Percentiles rank a stretch among this genome's conserved stretches.
phyloP scores from a whole-genome alignment of 2,113 vertebrate species.

The Anguilla japonica region DNA sequence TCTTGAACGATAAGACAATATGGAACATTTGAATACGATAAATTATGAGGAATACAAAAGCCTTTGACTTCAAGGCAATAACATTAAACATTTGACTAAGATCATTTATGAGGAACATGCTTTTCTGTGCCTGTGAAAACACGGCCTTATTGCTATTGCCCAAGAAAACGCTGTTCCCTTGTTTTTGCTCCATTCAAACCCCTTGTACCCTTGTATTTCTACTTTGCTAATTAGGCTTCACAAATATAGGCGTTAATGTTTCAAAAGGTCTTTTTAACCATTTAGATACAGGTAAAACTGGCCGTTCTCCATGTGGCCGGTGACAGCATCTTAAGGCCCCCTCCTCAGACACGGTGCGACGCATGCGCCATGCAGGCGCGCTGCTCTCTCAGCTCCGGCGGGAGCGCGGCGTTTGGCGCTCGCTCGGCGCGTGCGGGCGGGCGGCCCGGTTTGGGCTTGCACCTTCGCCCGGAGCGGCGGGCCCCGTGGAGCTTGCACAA shows the following conservation, averaged over 20 bases:
- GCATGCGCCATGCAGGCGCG: not conserved
- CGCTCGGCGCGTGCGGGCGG: not conserved
- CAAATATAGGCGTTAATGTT: not conserved
- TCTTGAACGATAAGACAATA: too few relatives aligned
- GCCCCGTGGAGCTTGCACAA: conserved; percentile 5
- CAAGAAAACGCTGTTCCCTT: not conserved
- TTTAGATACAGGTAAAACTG: not conserved
- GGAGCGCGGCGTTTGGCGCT: not conserved
- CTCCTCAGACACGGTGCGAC: not conserved
- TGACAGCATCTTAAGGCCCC: not conserved
- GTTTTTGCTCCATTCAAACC: not conserved
- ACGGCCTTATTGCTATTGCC: not conserved
- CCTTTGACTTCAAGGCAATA: too few relatives aligned
- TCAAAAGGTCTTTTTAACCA: not conserved
- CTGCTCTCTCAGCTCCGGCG: too few relatives aligned
- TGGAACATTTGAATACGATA: too few relatives aligned
- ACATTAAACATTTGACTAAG: too few relatives aligned
- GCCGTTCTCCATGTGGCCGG: not conserved
- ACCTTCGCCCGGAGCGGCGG: not conserved
- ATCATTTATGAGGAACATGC: too few relatives aligned
- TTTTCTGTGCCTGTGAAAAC: not conserved
- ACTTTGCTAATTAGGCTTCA: not conserved
- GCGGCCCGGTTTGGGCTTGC: not conserved
- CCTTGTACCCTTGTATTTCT: not conserved
- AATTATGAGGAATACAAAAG: too few relatives aligned